Evolutionary conservation across 2,113 vertebrate genomes (phyloP), one percentile per base, ranked within the genome.

Genomic region (Austrofundulus limnaeus): DNA sequence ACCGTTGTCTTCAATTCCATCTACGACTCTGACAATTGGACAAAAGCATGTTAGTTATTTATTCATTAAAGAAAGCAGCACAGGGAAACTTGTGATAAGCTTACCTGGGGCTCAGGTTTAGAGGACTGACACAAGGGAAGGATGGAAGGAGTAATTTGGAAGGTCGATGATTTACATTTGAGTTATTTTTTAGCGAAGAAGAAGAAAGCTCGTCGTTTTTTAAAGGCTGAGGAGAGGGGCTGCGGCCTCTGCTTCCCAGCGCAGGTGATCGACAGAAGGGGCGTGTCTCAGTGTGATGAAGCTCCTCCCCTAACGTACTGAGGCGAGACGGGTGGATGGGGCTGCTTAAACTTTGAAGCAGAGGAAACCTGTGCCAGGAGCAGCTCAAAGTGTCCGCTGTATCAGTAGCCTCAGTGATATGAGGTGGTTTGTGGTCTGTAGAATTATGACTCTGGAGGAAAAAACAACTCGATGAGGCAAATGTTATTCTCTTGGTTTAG

Each of bases 91-190:
- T 37, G n/a, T 49, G 25, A 1, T 12, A 0, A 34, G 0, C 64
- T 84, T 83, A 98, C 96, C 96, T 94, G 73, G 96, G 96, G 62
- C 96, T 97, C 72, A 98, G 93, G 72, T 95, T 92, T 0, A 94
- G 89, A 16, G 96, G 92, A 24, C 92, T 94, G 4, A 64, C 81
- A 25, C 92, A 83, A 57, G 92, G 92, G 65, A 95, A 66, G 11
- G 93, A 90, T 1, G 94, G 93, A 75, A 97, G 94, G 61, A 96
- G 93, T 31, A 96, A 92, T 69, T 93, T 94, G 66, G 92, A 81
- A 0, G 93, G 93, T 50, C 87, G 93, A 75, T 88, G 81, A 49
- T 23, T 58, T 2, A 46, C 45, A 39, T 34, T 63, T 2, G 70
- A 61, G 47, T 86, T 78, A 12, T 74, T 25, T 42, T 15, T 72